phyloP scores from a whole-genome alignment of 2,113 vertebrate species.

The Athene noctua region DNA sequence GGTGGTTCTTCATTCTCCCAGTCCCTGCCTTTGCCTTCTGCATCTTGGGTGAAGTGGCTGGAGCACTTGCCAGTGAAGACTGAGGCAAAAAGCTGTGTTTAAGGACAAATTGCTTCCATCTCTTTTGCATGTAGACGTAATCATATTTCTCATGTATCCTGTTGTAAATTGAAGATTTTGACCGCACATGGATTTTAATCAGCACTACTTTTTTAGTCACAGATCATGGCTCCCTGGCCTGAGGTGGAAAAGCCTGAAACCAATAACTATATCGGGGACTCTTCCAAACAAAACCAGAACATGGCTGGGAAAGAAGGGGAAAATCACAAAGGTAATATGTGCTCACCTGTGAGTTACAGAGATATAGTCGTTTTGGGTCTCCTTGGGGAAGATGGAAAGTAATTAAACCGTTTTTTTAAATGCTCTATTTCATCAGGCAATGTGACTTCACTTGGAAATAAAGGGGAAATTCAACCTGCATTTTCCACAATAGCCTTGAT shows the following conservation, averaged over 20 bases:
- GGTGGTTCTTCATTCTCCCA: too few relatives aligned
- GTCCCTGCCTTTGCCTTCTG: too few relatives aligned
- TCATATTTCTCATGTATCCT: neutral
- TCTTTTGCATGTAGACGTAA: neutral
- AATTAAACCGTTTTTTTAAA: neutral
- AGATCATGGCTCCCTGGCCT: constrained; percentile 89
- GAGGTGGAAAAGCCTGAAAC: constrained; percentile 74
- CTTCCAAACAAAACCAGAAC: constrained; percentile 33
- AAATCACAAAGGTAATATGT: constrained; percentile 53
- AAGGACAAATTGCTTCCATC: neutral
- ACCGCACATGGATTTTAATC: neutral
- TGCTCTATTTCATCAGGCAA: constrained; percentile 55
- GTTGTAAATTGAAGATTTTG: neutral
- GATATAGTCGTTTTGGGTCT: neutral
- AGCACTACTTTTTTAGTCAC: neutral
- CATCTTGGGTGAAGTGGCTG: too few relatives aligned
- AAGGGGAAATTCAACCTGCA: constrained; percentile 70
- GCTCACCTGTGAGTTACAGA: neutral
- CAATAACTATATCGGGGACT: constrained; percentile 53
- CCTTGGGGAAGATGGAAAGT: neutral
- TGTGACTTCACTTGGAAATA: neutral
- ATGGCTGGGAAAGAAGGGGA: constrained; percentile 45
- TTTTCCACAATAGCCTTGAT: constrained; percentile 82
- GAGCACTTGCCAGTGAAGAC: too few relatives aligned
- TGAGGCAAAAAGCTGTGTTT: neutral